These are phyloP conservation scores for Sinotaia quadrata DNA, from an alignment of 2,888 invertebrate species.

Conservation along the genomic window DNA sequence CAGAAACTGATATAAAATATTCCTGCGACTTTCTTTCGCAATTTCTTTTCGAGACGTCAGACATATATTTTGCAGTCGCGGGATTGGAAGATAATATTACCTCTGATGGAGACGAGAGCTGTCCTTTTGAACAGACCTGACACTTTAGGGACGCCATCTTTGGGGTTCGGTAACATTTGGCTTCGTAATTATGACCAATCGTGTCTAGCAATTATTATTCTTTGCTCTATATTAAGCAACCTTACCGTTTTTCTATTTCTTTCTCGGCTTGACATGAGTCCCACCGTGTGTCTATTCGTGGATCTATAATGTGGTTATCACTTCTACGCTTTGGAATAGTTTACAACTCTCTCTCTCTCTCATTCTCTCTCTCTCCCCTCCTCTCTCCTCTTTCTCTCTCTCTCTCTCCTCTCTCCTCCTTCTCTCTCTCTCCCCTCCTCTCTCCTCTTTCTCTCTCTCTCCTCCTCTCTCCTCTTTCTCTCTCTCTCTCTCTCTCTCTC, in stretches of 20 bases:
- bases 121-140: too few relatives aligned
- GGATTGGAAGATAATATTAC: too few relatives aligned
- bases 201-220: too few relatives aligned
- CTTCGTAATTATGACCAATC: too few relatives aligned
- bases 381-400: neutral
- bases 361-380: neutral
- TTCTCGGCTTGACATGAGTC: neutral
- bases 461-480: neutral
- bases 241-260: neutral
- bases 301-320: neutral
- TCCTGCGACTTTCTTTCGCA: too few relatives aligned
- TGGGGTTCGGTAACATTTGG: too few relatives aligned
- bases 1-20: too few relatives aligned
- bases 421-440: neutral
- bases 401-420: neutral
- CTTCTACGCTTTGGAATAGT: neutral
- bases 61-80: too few relatives aligned
- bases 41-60: too few relatives aligned
- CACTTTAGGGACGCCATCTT: too few relatives aligned
- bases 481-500: constrained; percentile 8
- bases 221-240: too few relatives aligned
- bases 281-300: neutral
- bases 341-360: neutral
- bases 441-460: constrained; percentile 1
- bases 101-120: too few relatives aligned